phyloP scores from a whole-genome alignment of 2,797 vertebrate species.

The Amniataba percoides region DNA sequence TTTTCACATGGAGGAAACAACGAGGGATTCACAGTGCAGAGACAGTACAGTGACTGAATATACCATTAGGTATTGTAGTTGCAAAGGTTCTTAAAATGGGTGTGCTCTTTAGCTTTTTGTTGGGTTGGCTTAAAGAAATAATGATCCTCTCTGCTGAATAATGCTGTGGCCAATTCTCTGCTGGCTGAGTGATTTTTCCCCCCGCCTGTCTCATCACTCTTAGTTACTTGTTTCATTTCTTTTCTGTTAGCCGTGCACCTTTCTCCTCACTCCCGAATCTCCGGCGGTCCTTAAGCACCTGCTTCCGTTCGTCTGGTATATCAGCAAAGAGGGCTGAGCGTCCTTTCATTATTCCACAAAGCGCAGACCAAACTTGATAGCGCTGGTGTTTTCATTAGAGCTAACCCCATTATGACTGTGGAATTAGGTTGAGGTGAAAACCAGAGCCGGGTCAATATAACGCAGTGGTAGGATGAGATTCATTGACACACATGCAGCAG shows the following conservation, averaged over 20 bases:
- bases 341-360: slow-evolving; percentile 46
- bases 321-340: slow-evolving; percentile 13
- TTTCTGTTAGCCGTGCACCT: background rate
- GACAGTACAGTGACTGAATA: slow-evolving; percentile 23
- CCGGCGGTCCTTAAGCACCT: slow-evolving; percentile 30
- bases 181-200: slow-evolving; percentile 7
- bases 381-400: slow-evolving; percentile 45
- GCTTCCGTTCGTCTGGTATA: background rate
- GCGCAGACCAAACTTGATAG: slow-evolving; percentile 30
- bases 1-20: slow-evolving; percentile 56
- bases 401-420: slow-evolving; percentile 36
- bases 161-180: slow-evolving; percentile 22
- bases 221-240: slow-evolving; percentile 30
- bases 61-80: slow-evolving; percentile 28
- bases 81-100: slow-evolving; percentile 16
- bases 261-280: slow-evolving; percentile 24
- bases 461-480: slow-evolving; percentile 68
- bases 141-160: slow-evolving; percentile 16
- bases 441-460: slow-evolving; percentile 62
- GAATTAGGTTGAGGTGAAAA: slow-evolving; percentile 53
- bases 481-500: slow-evolving; percentile 69
- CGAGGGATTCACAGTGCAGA: slow-evolving; percentile 49
- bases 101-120: slow-evolving; percentile 21
- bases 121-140: slow-evolving; percentile 27
- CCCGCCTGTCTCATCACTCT: slow-evolving; percentile 14